Conservation (phyloP, 2,113 vertebrate species). For the Columbina picui region DNA sequence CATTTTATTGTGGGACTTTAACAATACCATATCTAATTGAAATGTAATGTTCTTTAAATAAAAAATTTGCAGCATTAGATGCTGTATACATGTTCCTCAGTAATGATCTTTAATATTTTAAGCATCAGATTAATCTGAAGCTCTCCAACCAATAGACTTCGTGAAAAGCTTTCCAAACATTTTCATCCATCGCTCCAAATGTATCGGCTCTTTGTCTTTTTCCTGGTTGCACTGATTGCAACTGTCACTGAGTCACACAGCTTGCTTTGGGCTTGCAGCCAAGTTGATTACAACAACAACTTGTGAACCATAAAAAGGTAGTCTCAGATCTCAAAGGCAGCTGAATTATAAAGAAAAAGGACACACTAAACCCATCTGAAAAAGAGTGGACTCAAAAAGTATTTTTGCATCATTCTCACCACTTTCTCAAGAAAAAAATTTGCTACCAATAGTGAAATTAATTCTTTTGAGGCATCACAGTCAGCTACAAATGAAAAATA, state of each 20-base stretch:
- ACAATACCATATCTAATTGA: neutral
- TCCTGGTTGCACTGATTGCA: conserved; percentile 68
- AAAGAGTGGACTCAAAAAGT: neutral
- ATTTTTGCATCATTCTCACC: neutral
- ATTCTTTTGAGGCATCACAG: neutral
- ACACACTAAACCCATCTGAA: neutral
- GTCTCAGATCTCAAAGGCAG: conserved; percentile 42
- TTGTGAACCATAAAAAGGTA: conserved; percentile 77
- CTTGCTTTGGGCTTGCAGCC: conserved; percentile 71
- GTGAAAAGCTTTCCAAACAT: conserved; percentile 38
- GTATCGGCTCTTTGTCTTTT: conserved; percentile 79
- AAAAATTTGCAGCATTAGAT: neutral
- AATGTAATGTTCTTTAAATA: neutral
- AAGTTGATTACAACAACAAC: conserved; percentile 77
- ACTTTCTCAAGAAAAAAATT: neutral
- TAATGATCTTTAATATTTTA: conserved; percentile 27
- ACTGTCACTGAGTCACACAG: conserved; percentile 84
- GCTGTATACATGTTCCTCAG: neutral
- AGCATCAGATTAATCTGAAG: conserved; percentile 6
- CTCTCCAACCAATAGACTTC: conserved; percentile 37
- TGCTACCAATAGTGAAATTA: neutral
- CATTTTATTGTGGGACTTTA: neutral
- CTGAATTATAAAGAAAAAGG: conserved; percentile 5
- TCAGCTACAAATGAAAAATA: neutral
- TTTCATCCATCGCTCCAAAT: conserved; percentile 54